These are phyloP conservation scores for Platorchestia sp. DNA, from an alignment of 1,140 invertebrate species.

Conservation along the genomic window DNA sequence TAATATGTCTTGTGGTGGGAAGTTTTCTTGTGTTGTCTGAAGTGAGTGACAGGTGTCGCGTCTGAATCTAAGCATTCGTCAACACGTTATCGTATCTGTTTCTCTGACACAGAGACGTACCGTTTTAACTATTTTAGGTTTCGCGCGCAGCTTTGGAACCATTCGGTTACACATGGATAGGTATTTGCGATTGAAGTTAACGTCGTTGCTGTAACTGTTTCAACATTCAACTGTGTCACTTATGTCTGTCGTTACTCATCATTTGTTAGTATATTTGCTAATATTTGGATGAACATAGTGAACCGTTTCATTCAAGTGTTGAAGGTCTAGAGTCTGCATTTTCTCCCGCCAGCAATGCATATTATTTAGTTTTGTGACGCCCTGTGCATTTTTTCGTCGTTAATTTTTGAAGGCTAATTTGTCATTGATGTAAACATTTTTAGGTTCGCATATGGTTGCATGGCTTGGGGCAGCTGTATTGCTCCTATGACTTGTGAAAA, in stretches of 20 bases:
- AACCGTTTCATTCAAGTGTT: not conserved
- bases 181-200: not conserved
- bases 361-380: not conserved
- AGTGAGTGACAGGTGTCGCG: conserved; percentile 23
- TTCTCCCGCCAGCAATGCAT: not conserved
- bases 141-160: not conserved
- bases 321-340: not conserved
- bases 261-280: not conserved
- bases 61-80: not conserved
- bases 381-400: not conserved
- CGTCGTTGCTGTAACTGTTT: not conserved
- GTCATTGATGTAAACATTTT: not conserved
- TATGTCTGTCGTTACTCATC: no score
- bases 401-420: not conserved
- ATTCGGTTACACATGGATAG: not conserved
- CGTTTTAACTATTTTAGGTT: not conserved
- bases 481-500: conserved; percentile 52
- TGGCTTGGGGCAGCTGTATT: conserved; percentile 34
- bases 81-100: not conserved
- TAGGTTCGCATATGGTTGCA: not conserved
- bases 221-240: not conserved
- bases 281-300: not conserved
- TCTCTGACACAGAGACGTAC: not conserved
- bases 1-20: not conserved
- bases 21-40: not conserved